These are phyloP conservation scores for Murina feae DNA, from an alignment of 2,113 vertebrate genomes.

Conservation along the genomic window DNA sequence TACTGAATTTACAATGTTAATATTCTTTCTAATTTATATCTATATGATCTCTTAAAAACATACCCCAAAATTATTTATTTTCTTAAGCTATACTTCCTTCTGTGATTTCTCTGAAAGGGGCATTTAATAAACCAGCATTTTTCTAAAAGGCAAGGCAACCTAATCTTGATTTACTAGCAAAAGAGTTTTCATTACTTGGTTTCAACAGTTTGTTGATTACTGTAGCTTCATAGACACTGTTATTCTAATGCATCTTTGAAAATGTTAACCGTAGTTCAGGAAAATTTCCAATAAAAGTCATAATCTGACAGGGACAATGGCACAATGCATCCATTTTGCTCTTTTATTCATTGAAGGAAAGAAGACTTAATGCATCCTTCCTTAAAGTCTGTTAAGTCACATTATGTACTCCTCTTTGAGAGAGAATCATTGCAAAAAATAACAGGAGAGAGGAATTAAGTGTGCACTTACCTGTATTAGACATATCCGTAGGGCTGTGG, in stretches of 20 bases:
- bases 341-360: slow-evolving; percentile 57
- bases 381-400: slow-evolving; percentile 47
- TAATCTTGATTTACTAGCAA: slow-evolving; percentile 68
- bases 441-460: slow-evolving; percentile 61
- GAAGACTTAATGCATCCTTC: slow-evolving; percentile 34
- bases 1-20: not conserved
- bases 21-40: not conserved
- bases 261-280: slow-evolving; percentile 66
- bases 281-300: slow-evolving; percentile 49
- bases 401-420: slow-evolving; percentile 31
- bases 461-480: slow-evolving; percentile 79
- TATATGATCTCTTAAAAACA: not conserved
- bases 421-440: slow-evolving; percentile 53
- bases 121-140: slow-evolving; percentile 42
- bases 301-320: slow-evolving; percentile 60
- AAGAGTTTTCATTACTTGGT: slow-evolving; percentile 69
- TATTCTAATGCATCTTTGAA: slow-evolving; percentile 53
- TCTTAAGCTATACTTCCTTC: slow-evolving; percentile 14
- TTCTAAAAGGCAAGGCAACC: slow-evolving; percentile 68
- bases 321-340: slow-evolving; percentile 60
- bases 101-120: slow-evolving; percentile 7
- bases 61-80: not conserved
- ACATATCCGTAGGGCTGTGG: slow-evolving; percentile 67
- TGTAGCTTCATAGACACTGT: slow-evolving; percentile 58
- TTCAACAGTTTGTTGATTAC: slow-evolving; percentile 65